Conservation (phyloP, 2,113 vertebrate species). For the Mustelus asterias region DNA sequence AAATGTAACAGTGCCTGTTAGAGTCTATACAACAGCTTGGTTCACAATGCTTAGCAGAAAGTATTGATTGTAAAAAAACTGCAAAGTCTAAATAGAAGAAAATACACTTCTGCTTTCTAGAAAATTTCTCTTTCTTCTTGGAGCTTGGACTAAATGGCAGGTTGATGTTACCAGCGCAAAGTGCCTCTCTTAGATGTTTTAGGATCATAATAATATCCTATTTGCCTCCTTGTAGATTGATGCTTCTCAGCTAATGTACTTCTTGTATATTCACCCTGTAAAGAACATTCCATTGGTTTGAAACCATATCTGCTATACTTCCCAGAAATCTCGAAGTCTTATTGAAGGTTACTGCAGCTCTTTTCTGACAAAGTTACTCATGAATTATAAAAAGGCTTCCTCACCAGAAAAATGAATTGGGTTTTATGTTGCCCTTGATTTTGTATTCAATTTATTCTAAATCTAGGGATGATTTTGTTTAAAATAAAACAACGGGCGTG, state of each 20-base stretch:
- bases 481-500: not conserved
- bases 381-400: constrained; percentile 22
- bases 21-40: not conserved
- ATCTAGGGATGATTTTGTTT: not conserved
- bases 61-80: not conserved
- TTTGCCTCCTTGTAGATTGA: not conserved
- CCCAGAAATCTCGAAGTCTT: not conserved
- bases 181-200: not conserved
- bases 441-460: constrained; percentile 21
- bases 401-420: not conserved
- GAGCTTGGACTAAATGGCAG: not conserved
- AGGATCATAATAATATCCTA: not conserved
- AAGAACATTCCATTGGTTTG: not conserved
- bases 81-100: not conserved
- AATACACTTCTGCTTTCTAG: not conserved
- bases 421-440: not conserved
- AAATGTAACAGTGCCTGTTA: not conserved
- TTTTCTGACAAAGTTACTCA: constrained; percentile 20
- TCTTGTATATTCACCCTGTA: not conserved
- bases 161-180: not conserved
- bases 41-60: not conserved
- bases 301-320: not conserved
- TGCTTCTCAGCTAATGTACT: not conserved
- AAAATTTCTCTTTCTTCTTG: not conserved
- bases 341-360: constrained; percentile 23